These are phyloP conservation scores for Leptogaster cylindrica DNA, from an alignment of 2,888 invertebrate species.

Conservation along the genomic window DNA sequence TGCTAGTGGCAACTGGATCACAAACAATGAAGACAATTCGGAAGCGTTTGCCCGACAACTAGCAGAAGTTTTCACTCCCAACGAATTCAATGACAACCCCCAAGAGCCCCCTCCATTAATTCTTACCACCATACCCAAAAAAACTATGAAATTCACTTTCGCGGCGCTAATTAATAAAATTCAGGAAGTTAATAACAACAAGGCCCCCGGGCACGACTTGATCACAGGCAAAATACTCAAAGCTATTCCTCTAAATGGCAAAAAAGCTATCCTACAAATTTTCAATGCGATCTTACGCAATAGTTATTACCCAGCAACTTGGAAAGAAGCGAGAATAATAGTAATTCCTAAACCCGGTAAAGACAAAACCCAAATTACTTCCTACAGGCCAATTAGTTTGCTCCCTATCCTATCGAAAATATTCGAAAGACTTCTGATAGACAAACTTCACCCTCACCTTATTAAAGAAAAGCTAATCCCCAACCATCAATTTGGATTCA, in stretches of 20 bases:
- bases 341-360: constrained; percentile 43
- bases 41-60: constrained; percentile 3
- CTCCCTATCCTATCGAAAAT: constrained; percentile 49
- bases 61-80: not conserved
- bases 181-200: not conserved
- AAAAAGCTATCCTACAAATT: not conserved
- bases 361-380: not conserved
- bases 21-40: not conserved
- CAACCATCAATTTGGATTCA: constrained; percentile 24
- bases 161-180: not conserved
- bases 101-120: not conserved
- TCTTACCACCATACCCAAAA: not conserved
- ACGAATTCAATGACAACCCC: not conserved
- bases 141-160: not conserved
- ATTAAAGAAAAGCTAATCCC: not conserved
- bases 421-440: constrained; percentile 50
- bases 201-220: not conserved
- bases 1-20: not conserved
- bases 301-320: not conserved
- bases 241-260: not conserved
- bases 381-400: constrained; percentile 47
- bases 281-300: constrained; percentile 3
- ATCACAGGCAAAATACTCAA: not conserved
- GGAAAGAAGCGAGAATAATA: not conserved
- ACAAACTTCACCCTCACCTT: constrained; percentile 43